These are phyloP conservation scores for Ptilodon capucinus DNA, from an alignment of 2,888 invertebrate genomes.

Conservation along the genomic window DNA sequence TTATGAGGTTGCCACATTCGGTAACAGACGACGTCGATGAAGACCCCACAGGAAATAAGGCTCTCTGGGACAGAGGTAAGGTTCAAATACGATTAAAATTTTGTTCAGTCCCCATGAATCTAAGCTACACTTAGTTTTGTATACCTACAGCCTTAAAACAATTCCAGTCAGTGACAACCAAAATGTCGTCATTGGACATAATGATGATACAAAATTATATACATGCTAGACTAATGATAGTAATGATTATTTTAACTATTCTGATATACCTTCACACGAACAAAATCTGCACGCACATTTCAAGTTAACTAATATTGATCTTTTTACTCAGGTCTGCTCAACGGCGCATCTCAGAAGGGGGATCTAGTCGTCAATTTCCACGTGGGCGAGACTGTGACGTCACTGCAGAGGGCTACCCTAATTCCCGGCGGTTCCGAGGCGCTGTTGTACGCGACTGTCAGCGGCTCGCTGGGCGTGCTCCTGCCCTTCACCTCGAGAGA, in stretches of 20 bases:
- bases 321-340: conserved; percentile 87
- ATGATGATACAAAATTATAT: conserved; percentile 73
- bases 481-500: conserved; percentile 97
- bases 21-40: conserved; percentile 99
- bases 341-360: conserved; percentile 98
- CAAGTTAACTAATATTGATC: conserved; percentile 1
- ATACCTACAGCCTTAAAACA: no score
- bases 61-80: conserved; percentile 93
- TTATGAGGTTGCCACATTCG: conserved; percentile 94
- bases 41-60: conserved; percentile 99
- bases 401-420: conserved; percentile 96
- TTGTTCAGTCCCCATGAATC: no score
- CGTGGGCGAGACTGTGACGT: conserved; percentile 97
- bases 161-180: no score
- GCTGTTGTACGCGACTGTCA: conserved; percentile 96
- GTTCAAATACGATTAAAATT: background rate
- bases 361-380: conserved; percentile 97
- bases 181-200: no score
- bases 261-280: conserved; percentile 37
- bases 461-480: conserved; percentile 96
- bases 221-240: conserved; percentile 83
- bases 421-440: conserved; percentile 99
- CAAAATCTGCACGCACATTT: background rate
- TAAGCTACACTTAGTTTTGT: no score
- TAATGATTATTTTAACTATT: conserved; percentile 63